These are phyloP conservation scores for Chroicocephalus ridibundus DNA, from an alignment of 2,113 vertebrate species.

Conservation along the genomic window DNA sequence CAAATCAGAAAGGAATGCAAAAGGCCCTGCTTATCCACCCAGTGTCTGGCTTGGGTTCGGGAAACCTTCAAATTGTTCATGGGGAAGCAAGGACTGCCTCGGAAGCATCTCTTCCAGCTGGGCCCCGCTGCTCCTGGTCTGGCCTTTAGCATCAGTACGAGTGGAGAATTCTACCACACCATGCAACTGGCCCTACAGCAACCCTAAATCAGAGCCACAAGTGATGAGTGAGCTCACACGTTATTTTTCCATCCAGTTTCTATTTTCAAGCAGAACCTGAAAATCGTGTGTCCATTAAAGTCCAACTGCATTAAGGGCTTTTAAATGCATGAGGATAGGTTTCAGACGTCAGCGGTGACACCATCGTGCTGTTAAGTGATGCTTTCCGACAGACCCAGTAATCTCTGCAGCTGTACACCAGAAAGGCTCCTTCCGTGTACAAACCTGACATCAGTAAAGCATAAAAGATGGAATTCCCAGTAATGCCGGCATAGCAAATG, in stretches of 20 bases:
- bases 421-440: neutral
- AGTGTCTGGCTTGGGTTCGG: neutral
- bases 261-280: neutral
- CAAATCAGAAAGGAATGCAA: neutral
- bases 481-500: neutral
- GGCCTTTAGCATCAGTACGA: neutral
- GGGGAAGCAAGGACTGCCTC: neutral
- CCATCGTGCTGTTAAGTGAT: neutral
- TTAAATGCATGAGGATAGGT: neutral
- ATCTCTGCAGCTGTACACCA: neutral
- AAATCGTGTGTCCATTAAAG: neutral
- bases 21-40: neutral
- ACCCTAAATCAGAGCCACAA: accelerated
- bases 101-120: neutral
- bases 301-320: neutral
- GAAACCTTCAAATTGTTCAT: neutral
- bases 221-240: accelerated
- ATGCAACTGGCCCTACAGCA: neutral
- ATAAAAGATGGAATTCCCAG: neutral
- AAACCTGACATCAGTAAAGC: neutral
- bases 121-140: neutral
- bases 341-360: neutral
- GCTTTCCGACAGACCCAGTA: neutral
- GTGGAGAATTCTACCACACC: neutral
- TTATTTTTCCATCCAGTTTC: neutral